phyloP scores from a whole-genome alignment of 2,113 vertebrate genomes.

The Apodemus speciosus region DNA sequence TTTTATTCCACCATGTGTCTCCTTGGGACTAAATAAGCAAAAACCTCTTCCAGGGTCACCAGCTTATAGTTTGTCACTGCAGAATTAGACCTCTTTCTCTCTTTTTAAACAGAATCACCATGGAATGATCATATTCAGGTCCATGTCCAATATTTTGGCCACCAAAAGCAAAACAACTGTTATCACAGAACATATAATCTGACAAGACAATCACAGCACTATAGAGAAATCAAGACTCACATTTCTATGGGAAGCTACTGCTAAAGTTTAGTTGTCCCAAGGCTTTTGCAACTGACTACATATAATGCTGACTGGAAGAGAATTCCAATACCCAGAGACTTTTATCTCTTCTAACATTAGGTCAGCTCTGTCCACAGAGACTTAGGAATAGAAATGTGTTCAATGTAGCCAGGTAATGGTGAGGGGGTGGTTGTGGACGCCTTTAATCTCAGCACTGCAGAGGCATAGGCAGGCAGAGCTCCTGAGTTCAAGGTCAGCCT shows the following conservation, averaged over 20 bases:
- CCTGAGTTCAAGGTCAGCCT: neutral
- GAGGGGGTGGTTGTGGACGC: neutral
- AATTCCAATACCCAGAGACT: neutral
- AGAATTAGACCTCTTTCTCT: neutral
- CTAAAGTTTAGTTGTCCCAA: neutral
- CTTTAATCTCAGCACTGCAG: neutral
- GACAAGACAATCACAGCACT: neutral
- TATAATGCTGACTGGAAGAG: neutral
- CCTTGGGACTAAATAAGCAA: neutral
- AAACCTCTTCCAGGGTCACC: neutral
- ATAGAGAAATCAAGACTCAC: neutral
- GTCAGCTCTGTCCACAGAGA: neutral
- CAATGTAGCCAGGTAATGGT: neutral
- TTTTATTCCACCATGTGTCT: neutral
- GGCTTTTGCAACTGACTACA: neutral
- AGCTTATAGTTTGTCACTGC: neutral
- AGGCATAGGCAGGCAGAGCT: neutral
- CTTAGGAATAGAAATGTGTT: neutral
- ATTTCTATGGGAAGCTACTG: neutral
- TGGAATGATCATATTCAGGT: no score
- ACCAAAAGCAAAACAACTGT: neutral
- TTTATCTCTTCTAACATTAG: neutral
- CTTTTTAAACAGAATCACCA: neutral
- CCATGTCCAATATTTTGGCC: neutral
- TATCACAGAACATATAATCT: neutral